phyloP scores from a whole-genome alignment of 2,797 vertebrate species.

The Megaceryle alcyon region DNA sequence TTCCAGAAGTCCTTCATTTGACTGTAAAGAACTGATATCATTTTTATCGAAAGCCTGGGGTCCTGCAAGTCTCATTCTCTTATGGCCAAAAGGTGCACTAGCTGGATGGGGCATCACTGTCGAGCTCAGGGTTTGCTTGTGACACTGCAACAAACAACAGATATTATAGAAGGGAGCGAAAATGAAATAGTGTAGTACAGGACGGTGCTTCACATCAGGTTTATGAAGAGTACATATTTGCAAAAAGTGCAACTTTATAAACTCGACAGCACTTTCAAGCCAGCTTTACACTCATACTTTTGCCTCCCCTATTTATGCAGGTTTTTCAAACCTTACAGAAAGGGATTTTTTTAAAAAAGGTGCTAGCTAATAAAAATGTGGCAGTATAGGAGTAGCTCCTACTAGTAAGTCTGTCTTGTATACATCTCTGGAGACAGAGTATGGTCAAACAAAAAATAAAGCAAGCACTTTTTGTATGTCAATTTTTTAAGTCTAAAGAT shows the following conservation, averaged over 20 bases:
- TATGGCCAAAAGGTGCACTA: slow-evolving; percentile 93
- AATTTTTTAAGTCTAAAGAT: no score
- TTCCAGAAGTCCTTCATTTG: slow-evolving; percentile 93
- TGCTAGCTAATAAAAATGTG: background rate
- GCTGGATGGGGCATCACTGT: slow-evolving; percentile 94
- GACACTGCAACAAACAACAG: slow-evolving; percentile 83
- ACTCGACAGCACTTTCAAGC: background rate
- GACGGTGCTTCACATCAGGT: background rate
- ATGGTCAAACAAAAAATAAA: background rate
- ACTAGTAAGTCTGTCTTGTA: background rate
- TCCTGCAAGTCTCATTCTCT: slow-evolving; percentile 91
- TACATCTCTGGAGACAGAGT: background rate
- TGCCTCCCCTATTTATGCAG: background rate
- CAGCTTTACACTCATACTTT: background rate
- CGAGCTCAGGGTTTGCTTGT: slow-evolving; percentile 95
- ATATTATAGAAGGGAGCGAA: background rate
- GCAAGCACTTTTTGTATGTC: background rate
- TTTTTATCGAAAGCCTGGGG: slow-evolving; percentile 94
- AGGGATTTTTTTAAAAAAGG: background rate
- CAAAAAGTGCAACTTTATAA: background rate
- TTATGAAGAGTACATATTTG: background rate
- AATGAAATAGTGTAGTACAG: background rate
- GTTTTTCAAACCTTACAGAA: background rate
- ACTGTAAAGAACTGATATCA: slow-evolving; percentile 88
- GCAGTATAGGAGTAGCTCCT: background rate